Conservation (phyloP, 2,797 vertebrate genomes). For the Iguana delicatissima region DNA sequence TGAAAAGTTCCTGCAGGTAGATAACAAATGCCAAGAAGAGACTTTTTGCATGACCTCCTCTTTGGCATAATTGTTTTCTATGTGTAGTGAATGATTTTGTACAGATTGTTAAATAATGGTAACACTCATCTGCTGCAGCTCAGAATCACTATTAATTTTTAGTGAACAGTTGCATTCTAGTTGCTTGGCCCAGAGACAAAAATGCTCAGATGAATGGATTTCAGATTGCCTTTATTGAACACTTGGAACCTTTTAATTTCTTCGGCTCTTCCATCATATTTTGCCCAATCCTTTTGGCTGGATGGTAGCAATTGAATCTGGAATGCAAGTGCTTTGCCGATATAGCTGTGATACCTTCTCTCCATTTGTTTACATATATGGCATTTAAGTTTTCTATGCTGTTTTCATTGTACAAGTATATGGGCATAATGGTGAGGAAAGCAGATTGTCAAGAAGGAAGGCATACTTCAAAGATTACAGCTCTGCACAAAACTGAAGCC, state of each 20-base stretch:
- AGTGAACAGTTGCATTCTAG: background rate
- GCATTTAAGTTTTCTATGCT: background rate
- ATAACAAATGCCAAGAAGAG: background rate
- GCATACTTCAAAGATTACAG: background rate
- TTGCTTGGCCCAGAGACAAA: background rate
- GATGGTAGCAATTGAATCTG: background rate
- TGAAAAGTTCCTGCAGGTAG: background rate
- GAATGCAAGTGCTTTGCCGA: background rate
- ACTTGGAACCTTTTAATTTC: no score
- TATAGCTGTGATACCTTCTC: background rate
- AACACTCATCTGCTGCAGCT: background rate
- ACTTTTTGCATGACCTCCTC: background rate
- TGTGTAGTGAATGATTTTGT: background rate
- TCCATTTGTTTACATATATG: background rate
- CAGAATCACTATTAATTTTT: background rate
- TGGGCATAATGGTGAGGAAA: background rate
- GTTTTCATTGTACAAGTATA: background rate
- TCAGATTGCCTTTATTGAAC: background rate
- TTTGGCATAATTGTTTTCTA: background rate
- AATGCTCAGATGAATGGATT: background rate
- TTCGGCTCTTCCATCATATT: background rate
- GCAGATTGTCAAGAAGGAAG: background rate
- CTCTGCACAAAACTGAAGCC: background rate
- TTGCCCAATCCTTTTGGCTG: background rate
- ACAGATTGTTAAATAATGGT: background rate